phyloP scores from a whole-genome alignment of 1,140 invertebrate species.

The Philotrypesis tridentata region DNA sequence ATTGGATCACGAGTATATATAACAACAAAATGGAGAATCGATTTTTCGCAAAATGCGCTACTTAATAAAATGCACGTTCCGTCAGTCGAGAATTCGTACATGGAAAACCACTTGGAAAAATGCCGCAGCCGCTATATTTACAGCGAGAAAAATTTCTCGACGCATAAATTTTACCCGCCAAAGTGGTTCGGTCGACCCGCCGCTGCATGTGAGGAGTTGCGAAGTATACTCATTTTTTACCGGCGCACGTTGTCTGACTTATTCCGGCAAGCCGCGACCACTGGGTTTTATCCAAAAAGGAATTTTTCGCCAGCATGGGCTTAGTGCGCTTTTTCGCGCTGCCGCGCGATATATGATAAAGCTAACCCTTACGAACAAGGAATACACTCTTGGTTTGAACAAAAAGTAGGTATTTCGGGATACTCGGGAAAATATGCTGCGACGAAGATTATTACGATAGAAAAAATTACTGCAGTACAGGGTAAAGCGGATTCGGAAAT shows the following conservation, averaged over 20 bases:
- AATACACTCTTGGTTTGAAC: too few relatives aligned
- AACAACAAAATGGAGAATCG: constrained; percentile 28
- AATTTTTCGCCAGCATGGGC: neutral
- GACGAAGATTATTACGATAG: too few relatives aligned
- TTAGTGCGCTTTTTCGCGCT: neutral
- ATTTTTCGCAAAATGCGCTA: constrained; percentile 49
- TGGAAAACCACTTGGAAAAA: constrained; percentile 58
- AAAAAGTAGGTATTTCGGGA: too few relatives aligned
- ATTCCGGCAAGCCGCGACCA: constrained; percentile 48
- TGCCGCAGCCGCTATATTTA: constrained; percentile 52
- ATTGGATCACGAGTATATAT: too few relatives aligned
- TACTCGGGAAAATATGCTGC: too few relatives aligned
- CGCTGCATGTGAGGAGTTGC: constrained; percentile 44
- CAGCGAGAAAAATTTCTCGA: constrained; percentile 58
- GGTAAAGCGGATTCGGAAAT: too few relatives aligned
- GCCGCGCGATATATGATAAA: constrained; percentile 3
- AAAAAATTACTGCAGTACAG: too few relatives aligned
- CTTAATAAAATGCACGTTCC: constrained; percentile 52
- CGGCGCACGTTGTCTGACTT: constrained; percentile 52
- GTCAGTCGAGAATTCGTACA: constrained; percentile 52
- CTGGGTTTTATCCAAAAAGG: neutral
- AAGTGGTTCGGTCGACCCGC: constrained; percentile 58
- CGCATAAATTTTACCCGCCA: constrained; percentile 59
- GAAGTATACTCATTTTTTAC: constrained; percentile 60
- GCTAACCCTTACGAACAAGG: neutral